Evolutionary conservation across 2,113 vertebrate species (phyloP), one percentile per base, ranked within the genome.

Genomic region (Bubo bubo): DNA sequence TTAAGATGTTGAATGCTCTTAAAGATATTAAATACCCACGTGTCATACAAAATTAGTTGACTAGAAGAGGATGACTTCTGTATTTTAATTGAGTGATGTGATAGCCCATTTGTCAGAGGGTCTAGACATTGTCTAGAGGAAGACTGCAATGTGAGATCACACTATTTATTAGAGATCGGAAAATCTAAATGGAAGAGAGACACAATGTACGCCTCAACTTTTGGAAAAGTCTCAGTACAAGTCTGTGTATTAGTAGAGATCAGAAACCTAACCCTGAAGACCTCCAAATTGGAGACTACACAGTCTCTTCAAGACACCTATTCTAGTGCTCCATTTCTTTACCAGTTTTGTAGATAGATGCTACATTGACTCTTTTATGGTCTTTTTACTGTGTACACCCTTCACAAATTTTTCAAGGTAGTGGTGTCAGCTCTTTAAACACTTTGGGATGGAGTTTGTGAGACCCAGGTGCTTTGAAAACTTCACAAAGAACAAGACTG

Each of bases 11-110:
- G 72, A 86, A 88, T 90, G 93, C 82, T 95, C 82, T 96, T 95
- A 93, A 88, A 88, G 82, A 83, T 95, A 96, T 96, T 93, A 95
- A 95, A 83, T 88, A 72, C 21, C 24, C 28, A 45, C 32, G 58
- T 45, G 30, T 66, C 94, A 95, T 86, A 79, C 71, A 80, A 66
- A 95, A 96, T 88, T 8, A 73, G 49, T 58, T 84, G 80, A 73
- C 41, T 66, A 58, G 63, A 45, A 83, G 67, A 83, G 50, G 16
- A 45, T 50, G 43, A 72, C 9, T 92, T 88, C 32, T 81, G 68
- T 86, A 66, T 90, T 86, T 66, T 80, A 60, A 79, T 23, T 68
- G 67, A 70, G 22, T 32, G 58, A 62, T 63, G 21, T 62, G 75
- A 73, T 64, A 60, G 39, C 13, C 37, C 58, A 50, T 90, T 92